Conservation (phyloP, 2,113 vertebrate genomes). For the Cochlearius cochlearius region DNA sequence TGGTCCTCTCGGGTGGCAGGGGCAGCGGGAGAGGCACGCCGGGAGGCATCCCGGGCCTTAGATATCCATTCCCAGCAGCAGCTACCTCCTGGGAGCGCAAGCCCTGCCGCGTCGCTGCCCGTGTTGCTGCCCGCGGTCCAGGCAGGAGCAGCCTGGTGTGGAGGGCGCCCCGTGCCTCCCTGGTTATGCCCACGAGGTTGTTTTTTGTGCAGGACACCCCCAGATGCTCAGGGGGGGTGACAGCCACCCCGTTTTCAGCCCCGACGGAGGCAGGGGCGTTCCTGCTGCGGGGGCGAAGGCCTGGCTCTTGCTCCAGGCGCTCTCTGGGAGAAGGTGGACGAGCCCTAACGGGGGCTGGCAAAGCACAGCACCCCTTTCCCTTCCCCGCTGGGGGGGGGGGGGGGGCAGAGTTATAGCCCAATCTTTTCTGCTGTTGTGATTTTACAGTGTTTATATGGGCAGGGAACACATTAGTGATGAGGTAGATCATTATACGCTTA, state of each 20-base stretch:
- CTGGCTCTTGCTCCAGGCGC: not conserved
- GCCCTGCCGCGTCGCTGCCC: not conserved
- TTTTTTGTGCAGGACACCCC: not conserved
- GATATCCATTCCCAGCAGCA: not conserved
- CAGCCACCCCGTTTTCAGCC: not conserved
- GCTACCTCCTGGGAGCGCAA: not conserved
- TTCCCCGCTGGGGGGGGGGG: not conserved
- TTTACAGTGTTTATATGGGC: not conserved
- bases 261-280: too few relatives aligned
- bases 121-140: not conserved
- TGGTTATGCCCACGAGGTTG: not conserved
- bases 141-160: not conserved
- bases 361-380: not conserved
- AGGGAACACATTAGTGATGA: not conserved
- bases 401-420: not conserved
- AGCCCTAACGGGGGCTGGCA: fast-evolving
- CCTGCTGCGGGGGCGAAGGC: fast-evolving
- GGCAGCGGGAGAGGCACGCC: too few relatives aligned
- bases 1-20: not conserved
- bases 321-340: not conserved
- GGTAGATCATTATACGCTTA: not conserved
- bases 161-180: not conserved
- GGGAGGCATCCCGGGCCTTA: not conserved
- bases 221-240: not conserved
- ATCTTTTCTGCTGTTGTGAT: not conserved